These are phyloP conservation scores for Engraulis encrasicolus DNA, from an alignment of 2,113 vertebrate species.

Conservation along the genomic window DNA sequence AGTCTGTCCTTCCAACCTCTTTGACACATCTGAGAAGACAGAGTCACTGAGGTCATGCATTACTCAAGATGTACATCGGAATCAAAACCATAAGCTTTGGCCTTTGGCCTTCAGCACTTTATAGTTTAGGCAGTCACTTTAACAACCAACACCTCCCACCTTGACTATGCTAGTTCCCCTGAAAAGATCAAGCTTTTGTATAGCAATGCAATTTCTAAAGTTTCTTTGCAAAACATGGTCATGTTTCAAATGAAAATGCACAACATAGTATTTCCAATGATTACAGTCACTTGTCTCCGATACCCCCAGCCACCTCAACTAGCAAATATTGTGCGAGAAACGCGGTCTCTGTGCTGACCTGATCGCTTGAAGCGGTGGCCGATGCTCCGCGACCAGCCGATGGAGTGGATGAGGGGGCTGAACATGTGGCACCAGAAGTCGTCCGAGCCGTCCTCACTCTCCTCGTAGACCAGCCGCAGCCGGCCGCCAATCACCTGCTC, in stretches of 20 bases:
- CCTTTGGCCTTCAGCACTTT: too few relatives aligned
- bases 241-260: too few relatives aligned
- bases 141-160: too few relatives aligned
- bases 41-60: background rate
- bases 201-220: background rate
- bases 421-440: slow-evolving; percentile 99
- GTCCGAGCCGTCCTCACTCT: slow-evolving; percentile 91
- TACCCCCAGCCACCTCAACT: too few relatives aligned
- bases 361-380: slow-evolving; percentile 97
- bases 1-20: slow-evolving; percentile 92
- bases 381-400: slow-evolving; percentile 97
- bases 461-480: slow-evolving; percentile 91
- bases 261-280: too few relatives aligned
- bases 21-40: slow-evolving; percentile 84
- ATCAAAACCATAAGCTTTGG: too few relatives aligned
- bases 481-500: slow-evolving; percentile 94
- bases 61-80: background rate
- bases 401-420: slow-evolving; percentile 93
- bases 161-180: too few relatives aligned
- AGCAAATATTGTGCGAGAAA: too few relatives aligned
- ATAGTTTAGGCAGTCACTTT: too few relatives aligned
- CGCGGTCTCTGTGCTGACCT: slow-evolving; percentile 75
- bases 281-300: too few relatives aligned
- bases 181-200: too few relatives aligned
- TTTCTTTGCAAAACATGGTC: too few relatives aligned